Base-by-base conservation (phyloP, 2,888 invertebrate species). In the Netelia virgata region DNA sequence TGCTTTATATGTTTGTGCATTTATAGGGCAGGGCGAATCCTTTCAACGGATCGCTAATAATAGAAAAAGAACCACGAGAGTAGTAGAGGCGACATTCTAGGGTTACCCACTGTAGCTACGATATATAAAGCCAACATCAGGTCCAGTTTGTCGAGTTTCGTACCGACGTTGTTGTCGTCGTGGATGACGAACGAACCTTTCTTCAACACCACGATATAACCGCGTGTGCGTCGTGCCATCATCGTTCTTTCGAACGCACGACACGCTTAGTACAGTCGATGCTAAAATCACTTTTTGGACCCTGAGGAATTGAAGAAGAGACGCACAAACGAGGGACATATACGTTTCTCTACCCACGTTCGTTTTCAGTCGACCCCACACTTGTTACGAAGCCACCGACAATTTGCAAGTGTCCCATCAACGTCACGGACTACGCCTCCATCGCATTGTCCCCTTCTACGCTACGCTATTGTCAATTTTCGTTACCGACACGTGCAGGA, bases 21-120 rank as follows among this genome's bases (percentile, higher is more conserved):
- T 86, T 82, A 57, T 86, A 86, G 8, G 86, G 70, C 68, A 61
- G 28, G 10, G 61, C 55, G 86, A 86, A 86, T 76, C 86, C 86
- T 79, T 86, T 61, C 66, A 81, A 86, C 75, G 59, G 61, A 61
- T 81, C 50, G 61, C 53, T 41, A 36, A 20, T 80, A 68, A 47
- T 53, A 23, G 73, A 47, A 36, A 36, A 6, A 36, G 36, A 36
- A 36, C 5, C 36, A 36, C 36, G 36, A 36, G 36, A 36, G 36
- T 36, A 36, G 6, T 36, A 36, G 3, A 36, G 36, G 0, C 36
- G 36, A 36, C 36, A 36, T 36, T 36, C 36, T 36, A 36, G 8
- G 36, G 36, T 36, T 36, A 36, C 36, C 36, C 6, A 36, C 36
- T 36, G 5, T 36, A 36, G 36, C 36, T 36, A 36, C 36, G 36